Evolutionary conservation across 2,797 vertebrate species (phyloP).

Genomic region (Balearica regulorum): DNA sequence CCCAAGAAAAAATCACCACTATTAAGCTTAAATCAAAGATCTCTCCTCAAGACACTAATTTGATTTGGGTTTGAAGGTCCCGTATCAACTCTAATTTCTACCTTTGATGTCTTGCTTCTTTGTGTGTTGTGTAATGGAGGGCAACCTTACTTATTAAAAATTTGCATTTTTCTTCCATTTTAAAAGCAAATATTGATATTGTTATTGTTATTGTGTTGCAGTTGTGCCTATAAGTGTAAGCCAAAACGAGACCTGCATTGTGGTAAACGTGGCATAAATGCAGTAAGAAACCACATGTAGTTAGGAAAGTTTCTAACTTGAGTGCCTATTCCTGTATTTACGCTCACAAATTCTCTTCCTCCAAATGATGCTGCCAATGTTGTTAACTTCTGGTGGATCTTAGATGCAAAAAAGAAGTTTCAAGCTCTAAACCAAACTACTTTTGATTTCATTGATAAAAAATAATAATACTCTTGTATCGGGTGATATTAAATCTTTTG

Average conservation of each 20-base stretch:
- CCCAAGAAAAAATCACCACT: conserved; percentile 53
- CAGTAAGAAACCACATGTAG: neutral
- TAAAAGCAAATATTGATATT: conserved; percentile 38
- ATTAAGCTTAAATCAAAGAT: conserved; percentile 70
- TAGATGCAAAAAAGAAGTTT: neutral
- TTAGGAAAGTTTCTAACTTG: neutral
- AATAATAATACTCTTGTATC: neutral
- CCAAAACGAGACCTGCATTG: neutral
- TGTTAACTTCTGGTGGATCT: neutral
- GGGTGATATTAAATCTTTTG: neutral
- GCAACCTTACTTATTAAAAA: conserved; percentile 45
- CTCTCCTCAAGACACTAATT: conserved; percentile 59
- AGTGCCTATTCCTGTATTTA: neutral
- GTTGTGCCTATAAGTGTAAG: neutral
- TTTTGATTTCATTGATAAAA: neutral
- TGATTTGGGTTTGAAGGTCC: conserved; percentile 59
- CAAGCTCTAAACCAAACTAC: neutral
- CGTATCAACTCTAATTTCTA: conserved; percentile 2
- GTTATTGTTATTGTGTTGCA: conserved; percentile 35
- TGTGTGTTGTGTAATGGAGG: conserved; percentile 33
- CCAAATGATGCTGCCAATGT: neutral
- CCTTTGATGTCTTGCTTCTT: conserved; percentile 50
- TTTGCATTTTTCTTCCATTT: conserved; percentile 9
- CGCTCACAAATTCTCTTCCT: neutral
- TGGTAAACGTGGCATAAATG: neutral